phyloP scores from a whole-genome alignment of 2,113 vertebrate genomes.

The Irena cyanogastra region DNA sequence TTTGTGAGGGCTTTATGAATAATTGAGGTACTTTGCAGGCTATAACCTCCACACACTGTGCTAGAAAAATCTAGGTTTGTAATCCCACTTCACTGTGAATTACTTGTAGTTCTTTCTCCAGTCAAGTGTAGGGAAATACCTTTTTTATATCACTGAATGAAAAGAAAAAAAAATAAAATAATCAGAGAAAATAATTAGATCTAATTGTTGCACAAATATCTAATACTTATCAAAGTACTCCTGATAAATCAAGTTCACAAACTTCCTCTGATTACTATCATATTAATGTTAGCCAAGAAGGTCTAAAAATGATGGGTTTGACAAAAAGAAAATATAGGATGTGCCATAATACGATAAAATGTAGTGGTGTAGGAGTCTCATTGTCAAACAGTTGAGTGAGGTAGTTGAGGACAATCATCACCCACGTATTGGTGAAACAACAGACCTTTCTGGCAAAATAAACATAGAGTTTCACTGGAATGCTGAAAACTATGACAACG shows the following conservation, averaged over 20 bases:
- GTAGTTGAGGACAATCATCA: slow-evolving; percentile 4
- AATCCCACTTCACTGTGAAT: background rate
- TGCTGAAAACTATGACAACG: too few relatives aligned
- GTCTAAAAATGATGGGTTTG: background rate
- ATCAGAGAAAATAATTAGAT: background rate
- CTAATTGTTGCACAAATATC: background rate
- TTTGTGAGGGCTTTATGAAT: background rate
- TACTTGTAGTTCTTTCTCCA: background rate
- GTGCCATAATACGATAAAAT: background rate
- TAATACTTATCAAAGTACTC: background rate
- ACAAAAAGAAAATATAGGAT: background rate
- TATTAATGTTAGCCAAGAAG: background rate
- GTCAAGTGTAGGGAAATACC: background rate
- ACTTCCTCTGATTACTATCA: background rate
- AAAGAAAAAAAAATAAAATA: background rate
- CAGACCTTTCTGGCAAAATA: background rate
- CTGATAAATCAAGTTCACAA: background rate
- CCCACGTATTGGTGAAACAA: background rate
- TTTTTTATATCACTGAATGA: background rate
- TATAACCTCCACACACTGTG: background rate
- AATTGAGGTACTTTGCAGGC: background rate
- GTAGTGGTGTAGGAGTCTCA: background rate
- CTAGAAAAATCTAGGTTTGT: background rate
- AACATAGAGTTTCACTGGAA: background rate
- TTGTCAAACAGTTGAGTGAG: background rate